These are phyloP conservation scores for Nephrocerus scutellatus DNA, from an alignment of 2,888 invertebrate species.

Conservation along the genomic window DNA sequence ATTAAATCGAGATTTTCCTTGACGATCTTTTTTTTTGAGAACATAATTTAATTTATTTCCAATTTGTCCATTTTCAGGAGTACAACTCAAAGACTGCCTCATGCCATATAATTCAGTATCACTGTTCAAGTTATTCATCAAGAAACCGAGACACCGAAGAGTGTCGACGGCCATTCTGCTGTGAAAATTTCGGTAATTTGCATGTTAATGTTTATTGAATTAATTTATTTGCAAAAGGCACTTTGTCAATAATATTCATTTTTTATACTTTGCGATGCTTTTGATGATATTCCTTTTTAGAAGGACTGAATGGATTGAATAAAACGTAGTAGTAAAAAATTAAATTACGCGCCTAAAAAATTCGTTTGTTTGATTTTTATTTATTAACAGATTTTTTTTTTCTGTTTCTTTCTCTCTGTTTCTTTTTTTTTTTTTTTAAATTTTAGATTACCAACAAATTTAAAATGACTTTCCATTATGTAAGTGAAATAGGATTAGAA, in stretches of 20 bases:
- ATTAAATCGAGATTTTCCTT: constrained; percentile 1
- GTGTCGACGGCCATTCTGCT: constrained; percentile 41
- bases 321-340: too few relatives aligned
- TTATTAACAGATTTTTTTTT: constrained; percentile 8
- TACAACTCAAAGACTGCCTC: constrained; percentile 48
- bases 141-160: constrained; percentile 36
- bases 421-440: constrained; percentile 11
- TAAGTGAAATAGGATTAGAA: constrained; percentile 9
- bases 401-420: background rate
- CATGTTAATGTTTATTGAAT: too few relatives aligned
- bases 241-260: too few relatives aligned
- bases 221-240: too few relatives aligned
- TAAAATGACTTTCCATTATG: constrained; percentile 6
- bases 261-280: too few relatives aligned
- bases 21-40: constrained; percentile 1
- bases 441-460: constrained; percentile 11
- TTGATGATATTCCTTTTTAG: too few relatives aligned
- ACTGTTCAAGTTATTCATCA: constrained; percentile 28
- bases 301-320: too few relatives aligned
- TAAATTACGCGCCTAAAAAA: too few relatives aligned
- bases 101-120: constrained; percentile 46
- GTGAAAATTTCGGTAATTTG: constrained; percentile 37
- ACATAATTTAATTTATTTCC: background rate
- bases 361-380: too few relatives aligned
- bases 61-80: constrained; percentile 31